Conservation (phyloP, 2,888 invertebrate species). For the Lordiphosa andalusiaca region DNA sequence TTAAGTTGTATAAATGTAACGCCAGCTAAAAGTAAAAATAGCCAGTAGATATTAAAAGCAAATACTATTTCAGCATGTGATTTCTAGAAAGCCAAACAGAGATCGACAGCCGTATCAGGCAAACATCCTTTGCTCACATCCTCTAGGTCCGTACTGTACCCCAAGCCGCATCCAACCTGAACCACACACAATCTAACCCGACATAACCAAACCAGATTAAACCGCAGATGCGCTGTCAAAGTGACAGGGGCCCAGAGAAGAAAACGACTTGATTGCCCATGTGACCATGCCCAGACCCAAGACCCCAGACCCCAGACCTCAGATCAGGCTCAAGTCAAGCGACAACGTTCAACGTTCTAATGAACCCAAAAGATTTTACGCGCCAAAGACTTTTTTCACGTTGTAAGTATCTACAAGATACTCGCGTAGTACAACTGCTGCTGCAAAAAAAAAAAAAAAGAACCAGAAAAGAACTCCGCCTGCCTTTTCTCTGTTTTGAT, state of each 20-base stretch:
- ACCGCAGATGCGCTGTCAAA: slow-evolving; percentile 74
- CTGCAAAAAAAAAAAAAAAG: slow-evolving; percentile 24
- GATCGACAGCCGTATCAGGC: too few species aligned
- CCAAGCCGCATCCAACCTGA: slow-evolving; percentile 30
- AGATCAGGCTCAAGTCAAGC: slow-evolving; percentile 16
- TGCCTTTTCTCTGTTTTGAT: slow-evolving; percentile 68
- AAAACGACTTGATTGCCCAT: slow-evolving; percentile 70
- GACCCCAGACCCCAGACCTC: neutral
- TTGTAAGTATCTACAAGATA: slow-evolving; percentile 43
- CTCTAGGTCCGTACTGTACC: slow-evolving; percentile 53
- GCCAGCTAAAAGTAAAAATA: too few species aligned
- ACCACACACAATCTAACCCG: slow-evolving; percentile 38
- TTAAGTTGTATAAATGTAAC: too few species aligned
- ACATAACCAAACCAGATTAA: slow-evolving; percentile 64
- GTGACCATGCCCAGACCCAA: slow-evolving; percentile 43
- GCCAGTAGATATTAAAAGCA: too few species aligned
- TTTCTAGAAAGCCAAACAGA: too few species aligned
- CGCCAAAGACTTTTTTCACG: slow-evolving; percentile 69
- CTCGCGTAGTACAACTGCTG: slow-evolving; percentile 43
- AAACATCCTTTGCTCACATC: slow-evolving; percentile 6
- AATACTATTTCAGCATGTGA: too few species aligned
- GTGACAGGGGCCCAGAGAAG: slow-evolving; percentile 54
- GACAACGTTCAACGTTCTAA: slow-evolving; percentile 72
- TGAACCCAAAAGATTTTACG: slow-evolving; percentile 75
- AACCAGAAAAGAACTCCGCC: slow-evolving; percentile 26